These are phyloP conservation scores for Gasterosteus aculeatus DNA, from an alignment of 2,113 vertebrate genomes.

Conservation along the genomic window DNA sequence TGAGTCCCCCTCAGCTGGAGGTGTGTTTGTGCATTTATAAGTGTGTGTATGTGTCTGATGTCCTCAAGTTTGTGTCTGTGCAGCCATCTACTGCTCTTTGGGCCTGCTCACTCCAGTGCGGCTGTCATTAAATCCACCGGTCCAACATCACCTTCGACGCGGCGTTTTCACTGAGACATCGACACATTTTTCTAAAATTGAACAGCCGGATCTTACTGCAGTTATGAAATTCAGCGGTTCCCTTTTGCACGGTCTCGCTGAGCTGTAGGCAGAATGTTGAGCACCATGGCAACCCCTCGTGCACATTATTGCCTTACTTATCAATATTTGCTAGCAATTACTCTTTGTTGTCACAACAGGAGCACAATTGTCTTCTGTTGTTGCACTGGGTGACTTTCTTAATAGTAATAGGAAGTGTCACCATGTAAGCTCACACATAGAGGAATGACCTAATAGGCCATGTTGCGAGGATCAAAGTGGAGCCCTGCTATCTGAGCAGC, in stretches of 20 bases:
- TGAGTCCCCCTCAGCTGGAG: constrained; percentile 49
- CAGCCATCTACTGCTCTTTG: constrained; percentile 24
- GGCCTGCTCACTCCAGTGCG: constrained; percentile 23
- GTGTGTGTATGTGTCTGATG: constrained; percentile 33
- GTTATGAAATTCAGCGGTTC: background rate
- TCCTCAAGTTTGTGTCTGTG: constrained; percentile 36
- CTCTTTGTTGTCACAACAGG: background rate
- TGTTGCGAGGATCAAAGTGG: background rate
- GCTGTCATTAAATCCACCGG: constrained; percentile 24
- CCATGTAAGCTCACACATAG: background rate
- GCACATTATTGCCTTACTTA: background rate
- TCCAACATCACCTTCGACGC: background rate
- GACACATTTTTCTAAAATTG: background rate
- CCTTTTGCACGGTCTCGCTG: background rate
- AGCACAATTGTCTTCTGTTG: background rate
- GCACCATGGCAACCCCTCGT: background rate
- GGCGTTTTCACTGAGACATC: background rate
- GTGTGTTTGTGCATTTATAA: constrained; percentile 38
- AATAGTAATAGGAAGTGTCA: background rate
- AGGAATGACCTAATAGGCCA: background rate
- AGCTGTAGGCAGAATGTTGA: background rate
- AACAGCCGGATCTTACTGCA: background rate
- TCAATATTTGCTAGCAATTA: background rate
- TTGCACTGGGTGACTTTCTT: background rate
- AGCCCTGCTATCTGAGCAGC: background rate